Evolutionary conservation across 2,113 vertebrate species (phyloP).

Genomic region (Nannobrachium achirus): DNA sequence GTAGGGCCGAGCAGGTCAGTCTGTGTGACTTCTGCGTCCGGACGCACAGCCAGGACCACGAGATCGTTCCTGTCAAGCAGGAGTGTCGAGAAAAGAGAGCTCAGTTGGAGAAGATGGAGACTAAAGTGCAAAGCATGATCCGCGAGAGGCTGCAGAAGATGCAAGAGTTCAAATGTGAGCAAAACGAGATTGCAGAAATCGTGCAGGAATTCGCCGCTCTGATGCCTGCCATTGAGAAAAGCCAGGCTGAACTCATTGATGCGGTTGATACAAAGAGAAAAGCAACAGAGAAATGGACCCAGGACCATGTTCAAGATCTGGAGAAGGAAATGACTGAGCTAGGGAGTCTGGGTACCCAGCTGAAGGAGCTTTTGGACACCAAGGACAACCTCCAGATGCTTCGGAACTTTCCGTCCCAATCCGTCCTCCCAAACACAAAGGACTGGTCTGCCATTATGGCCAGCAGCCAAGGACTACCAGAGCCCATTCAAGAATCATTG

Average conservation of each 20-base stretch:
- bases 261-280: constrained; percentile 49
- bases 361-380: constrained; percentile 41
- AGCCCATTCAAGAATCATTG: not conserved
- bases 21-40: constrained; percentile 51
- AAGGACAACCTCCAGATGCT: constrained; percentile 45
- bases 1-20: constrained; percentile 23
- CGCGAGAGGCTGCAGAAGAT: constrained; percentile 41
- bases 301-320: not conserved
- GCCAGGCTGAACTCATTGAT: constrained; percentile 16
- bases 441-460: constrained; percentile 16
- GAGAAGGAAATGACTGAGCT: constrained; percentile 47
- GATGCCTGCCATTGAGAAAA: constrained; percentile 39
- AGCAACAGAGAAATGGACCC: constrained; percentile 27
- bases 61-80: not conserved
- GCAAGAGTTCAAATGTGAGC: not conserved
- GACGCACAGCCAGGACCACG: constrained; percentile 5
- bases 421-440: not conserved
- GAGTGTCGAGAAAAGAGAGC: constrained; percentile 14
- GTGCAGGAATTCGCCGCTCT: constrained; percentile 26
- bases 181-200: not conserved
- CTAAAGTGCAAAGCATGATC: constrained; percentile 39
- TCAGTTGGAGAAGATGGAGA: constrained; percentile 19
- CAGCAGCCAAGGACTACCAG: not conserved
- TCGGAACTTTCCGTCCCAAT: not conserved
- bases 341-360: not conserved